These are phyloP conservation scores for Drosophila crucigera DNA, from an alignment of 2,888 invertebrate genomes.

Conservation along the genomic window DNA sequence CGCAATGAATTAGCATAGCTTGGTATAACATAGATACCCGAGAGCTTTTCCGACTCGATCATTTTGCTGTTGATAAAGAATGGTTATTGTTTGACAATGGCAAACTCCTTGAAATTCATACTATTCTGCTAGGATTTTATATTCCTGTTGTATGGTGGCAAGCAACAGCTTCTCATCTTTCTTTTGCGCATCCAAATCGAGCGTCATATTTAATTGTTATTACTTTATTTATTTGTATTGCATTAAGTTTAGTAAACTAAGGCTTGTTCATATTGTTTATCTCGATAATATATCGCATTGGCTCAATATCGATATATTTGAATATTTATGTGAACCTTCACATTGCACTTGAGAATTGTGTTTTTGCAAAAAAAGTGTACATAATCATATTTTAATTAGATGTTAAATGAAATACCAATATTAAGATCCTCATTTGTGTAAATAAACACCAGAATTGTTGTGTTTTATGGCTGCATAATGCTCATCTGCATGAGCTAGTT, in stretches of 20 bases:
- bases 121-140: constrained; percentile 96
- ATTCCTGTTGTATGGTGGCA: constrained; percentile 93
- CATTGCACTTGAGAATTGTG: background rate
- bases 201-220: constrained; percentile 76
- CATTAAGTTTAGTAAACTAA: background rate
- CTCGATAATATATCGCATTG: constrained; percentile 12
- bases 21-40: constrained; percentile 96
- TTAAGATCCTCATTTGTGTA: background rate
- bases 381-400: background rate
- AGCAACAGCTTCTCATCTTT: constrained; percentile 88
- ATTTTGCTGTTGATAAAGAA: constrained; percentile 88
- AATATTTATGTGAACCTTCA: background rate
- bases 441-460: background rate
- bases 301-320: constrained; percentile 5
- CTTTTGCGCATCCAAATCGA: constrained; percentile 74
- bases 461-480: background rate
- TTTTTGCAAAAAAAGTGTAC: background rate
- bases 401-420: background rate
- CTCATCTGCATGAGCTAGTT: background rate
- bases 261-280: constrained; percentile 8
- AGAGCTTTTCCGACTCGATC: constrained; percentile 93
- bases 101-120: constrained; percentile 86
- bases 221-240: background rate
- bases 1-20: constrained; percentile 93
- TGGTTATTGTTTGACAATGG: constrained; percentile 11